Conservation (phyloP, 2,888 invertebrate species). For the Caenorhabditis auriculariae region DNA sequence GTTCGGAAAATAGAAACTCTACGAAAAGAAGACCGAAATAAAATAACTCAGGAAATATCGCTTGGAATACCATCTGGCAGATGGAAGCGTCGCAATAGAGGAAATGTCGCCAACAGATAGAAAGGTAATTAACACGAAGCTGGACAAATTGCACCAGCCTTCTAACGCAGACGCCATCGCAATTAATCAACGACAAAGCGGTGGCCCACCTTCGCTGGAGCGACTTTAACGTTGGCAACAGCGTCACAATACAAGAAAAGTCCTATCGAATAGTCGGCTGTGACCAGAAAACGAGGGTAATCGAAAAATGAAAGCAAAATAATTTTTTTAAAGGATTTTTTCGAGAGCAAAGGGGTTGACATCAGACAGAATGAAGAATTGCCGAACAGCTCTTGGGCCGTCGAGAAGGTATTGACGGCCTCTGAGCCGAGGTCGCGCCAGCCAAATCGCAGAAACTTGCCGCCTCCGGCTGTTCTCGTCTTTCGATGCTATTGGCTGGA, state of each 20-base stretch:
- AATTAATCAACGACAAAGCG: no score
- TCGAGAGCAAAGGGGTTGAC: slow-evolving; percentile 38
- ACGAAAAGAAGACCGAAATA: no score
- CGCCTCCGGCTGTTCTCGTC: slow-evolving; percentile 25
- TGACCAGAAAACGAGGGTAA: slow-evolving; percentile 32
- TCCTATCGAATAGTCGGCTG: slow-evolving; percentile 35
- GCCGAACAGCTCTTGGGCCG: slow-evolving; percentile 40
- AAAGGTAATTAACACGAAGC: no score
- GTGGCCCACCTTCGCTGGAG: slow-evolving; percentile 43
- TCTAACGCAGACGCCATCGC: no score
- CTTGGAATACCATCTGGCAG: no score
- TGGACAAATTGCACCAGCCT: no score
- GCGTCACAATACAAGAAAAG: slow-evolving; percentile 37
- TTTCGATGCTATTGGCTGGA: slow-evolving; percentile 43
- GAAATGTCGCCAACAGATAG: no score
- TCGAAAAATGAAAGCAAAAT: not conserved
- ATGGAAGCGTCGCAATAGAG: no score
- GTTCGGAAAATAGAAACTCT: no score
- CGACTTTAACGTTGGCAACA: slow-evolving; percentile 37
- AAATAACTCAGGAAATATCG: no score
- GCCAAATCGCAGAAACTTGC: slow-evolving; percentile 24
- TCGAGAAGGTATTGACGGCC: slow-evolving; percentile 15
- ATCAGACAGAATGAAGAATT: slow-evolving; percentile 32
- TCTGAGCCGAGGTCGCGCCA: no score
- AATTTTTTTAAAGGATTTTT: slow-evolving; percentile 21